Base-by-base conservation (phyloP, 2,113 vertebrate species). In the Clinocottus analis region DNA sequence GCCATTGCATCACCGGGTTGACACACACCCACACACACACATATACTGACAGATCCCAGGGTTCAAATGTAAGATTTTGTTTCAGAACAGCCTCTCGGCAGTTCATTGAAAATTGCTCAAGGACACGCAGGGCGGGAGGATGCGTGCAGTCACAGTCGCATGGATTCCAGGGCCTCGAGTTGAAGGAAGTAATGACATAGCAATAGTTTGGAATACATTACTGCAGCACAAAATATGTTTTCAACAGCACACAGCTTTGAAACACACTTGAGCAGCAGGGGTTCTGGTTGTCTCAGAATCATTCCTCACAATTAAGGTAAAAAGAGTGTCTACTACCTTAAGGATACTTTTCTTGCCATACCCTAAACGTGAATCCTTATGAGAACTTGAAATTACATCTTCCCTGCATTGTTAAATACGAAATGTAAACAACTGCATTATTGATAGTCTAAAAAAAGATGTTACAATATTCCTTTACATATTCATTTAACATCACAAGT, bases 401-500 rank as follows among this genome's bases (percentile, higher is more conserved):
- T 43, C 21, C 41, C 13, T 25, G 29, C 27, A 17, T 69, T 83
- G 39, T 71, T 71, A 63, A 51, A 56, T 74, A 61, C 53, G 61
- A 82, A 77, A 80, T 58, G 23, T 64, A 49, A 77, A 67, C 59
- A 37, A 45, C 21, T 82, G 17, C 62, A 82, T 86, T 80, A 86
- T 83, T 75, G 23, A 82, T 70, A 53, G 10, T 59, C 59, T 73
- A 43, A 72, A 73, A 43, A 76, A 70, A 74, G 11, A 68, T 51
- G 51, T 80, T 80, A 72, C 61, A 41, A n/a, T 77, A 49, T 81
- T 76, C 72, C 37, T 78, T 25, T 17, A 63, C 45, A 23, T 69
- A 77, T 83, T 81, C 58, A 82, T 76, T 81, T 86, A 51, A 31
- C 55, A 74, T 77, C 65, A 61, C 47, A 61, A 75, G 63, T 68